A percentile compares a stretch with the other conserved stretches of the same genome.
These are phyloP conservation scores for Hemitrygon akajei DNA, from an alignment of 2,797 vertebrate genomes.

Conservation along the genomic window DNA sequence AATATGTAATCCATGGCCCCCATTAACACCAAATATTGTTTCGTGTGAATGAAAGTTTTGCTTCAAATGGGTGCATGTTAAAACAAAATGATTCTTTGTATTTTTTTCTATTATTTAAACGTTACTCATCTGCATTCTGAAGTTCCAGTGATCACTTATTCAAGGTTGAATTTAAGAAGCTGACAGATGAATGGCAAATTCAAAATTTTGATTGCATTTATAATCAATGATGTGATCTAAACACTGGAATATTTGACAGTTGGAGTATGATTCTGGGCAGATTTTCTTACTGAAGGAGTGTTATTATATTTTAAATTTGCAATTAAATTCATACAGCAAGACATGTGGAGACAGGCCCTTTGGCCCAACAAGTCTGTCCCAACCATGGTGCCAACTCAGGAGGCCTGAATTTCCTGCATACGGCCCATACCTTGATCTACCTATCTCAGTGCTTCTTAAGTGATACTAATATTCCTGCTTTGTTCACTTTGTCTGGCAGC, in stretches of 20 bases:
- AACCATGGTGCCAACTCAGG: too few species aligned
- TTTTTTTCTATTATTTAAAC: background rate
- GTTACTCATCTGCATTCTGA: background rate
- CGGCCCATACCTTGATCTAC: too few species aligned
- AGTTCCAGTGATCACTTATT: constrained; percentile 13
- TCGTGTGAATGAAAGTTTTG: constrained; percentile 8
- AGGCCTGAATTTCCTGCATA: too few species aligned
- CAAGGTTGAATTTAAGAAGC: background rate
- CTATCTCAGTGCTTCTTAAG: too few species aligned
- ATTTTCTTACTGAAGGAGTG: background rate
- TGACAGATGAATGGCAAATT: background rate
- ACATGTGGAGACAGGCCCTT: too few species aligned
- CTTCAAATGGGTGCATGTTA: background rate
- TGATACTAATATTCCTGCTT: too few species aligned
- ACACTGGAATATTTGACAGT: background rate
- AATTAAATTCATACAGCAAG: background rate
- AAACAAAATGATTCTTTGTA: constrained; percentile 8
- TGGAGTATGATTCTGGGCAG: background rate
- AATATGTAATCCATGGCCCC: constrained; percentile 10
- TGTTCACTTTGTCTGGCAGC: too few species aligned
- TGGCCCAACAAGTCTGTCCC: too few species aligned
- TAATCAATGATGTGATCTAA: background rate
- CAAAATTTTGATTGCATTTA: background rate
- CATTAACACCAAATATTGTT: constrained; percentile 23
- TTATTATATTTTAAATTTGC: background rate